These are phyloP conservation scores for Ridgeia piscesae DNA, from an alignment of 1,140 invertebrate species.

Conservation along the genomic window DNA sequence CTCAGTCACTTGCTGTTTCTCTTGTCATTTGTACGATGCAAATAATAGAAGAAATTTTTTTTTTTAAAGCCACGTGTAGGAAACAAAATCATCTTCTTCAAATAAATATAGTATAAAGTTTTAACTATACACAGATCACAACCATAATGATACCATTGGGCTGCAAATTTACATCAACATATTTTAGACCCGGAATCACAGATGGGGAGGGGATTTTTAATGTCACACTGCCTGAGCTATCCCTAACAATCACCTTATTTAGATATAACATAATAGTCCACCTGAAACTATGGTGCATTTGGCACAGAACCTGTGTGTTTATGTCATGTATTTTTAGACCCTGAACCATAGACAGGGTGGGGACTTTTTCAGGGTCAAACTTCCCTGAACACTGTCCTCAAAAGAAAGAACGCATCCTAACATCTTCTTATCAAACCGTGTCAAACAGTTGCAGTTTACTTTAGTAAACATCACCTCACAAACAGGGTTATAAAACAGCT, in stretches of 20 bases:
- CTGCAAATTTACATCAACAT: background rate
- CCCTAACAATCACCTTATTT: background rate
- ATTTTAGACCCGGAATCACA: background rate
- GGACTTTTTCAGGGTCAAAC: background rate
- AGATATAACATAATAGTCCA: background rate
- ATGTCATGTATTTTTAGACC: background rate
- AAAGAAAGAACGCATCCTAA: background rate
- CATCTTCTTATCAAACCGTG: background rate
- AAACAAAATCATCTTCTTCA: background rate
- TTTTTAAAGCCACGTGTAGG: background rate
- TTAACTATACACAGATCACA: too few relatives aligned
- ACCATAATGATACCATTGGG: background rate
- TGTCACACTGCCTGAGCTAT: background rate
- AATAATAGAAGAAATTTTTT: background rate
- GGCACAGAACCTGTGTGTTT: background rate
- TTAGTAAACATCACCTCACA: background rate
- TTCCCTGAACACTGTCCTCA: background rate
- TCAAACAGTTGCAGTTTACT: background rate
- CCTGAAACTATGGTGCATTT: background rate
- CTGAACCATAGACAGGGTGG: background rate
- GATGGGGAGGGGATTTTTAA: background rate
- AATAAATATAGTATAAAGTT: background rate
- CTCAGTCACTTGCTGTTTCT: background rate
- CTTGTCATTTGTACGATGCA: background rate
- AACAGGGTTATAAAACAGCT: slow-evolving; percentile 1